Evolutionary conservation across 2,888 invertebrate species (phyloP), one percentile per base, ranked within the genome.

Genomic region (Dichetophora obliterata): DNA sequence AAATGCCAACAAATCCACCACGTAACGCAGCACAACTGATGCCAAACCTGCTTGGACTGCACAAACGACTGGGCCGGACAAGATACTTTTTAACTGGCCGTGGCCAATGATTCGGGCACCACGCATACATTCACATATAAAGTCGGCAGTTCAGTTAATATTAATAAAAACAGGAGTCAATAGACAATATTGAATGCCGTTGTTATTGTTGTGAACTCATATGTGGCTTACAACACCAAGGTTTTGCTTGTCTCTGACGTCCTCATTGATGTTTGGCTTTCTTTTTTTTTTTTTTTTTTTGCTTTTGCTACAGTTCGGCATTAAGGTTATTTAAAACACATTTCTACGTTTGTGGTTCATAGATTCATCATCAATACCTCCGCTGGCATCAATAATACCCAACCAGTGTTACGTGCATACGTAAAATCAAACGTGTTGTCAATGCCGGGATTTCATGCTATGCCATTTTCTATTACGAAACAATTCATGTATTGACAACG

Each of bases 111-210:
- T 8, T 22, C 37, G 22, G 37, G 43, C 31, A 70, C 16, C n/a
- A 31, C 37, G 66, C 19, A 66, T 22, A 11, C n/a, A 52, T 5
- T 66, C 66, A 37, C 4, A 34, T n/a, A 52, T 14, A 11, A 61
- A 16, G 19, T 11, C 27, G 11, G 34, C 16, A 22, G 24, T 16
- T 57, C 75, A 68, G 59, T 75, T 22, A 57, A 75, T 69, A 43
- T 75, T 69, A 75, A 75, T 75, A 75, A 75, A 75, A 65, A 37
- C n/a, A 59, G 14, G 22, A 37, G 65, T 69, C 70, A 75, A 70
- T 75, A 65, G 14, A 74, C 37, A 27, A 37, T 74, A 54, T 52
- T 54, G 54, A 74, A 74, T 66, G 63, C n/a, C 31, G 63, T 63
- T 34, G 63, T 63, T 16, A 31, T 63, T 31, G 11, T 27, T 16